These are phyloP conservation scores for Serrognathus titanus DNA, from an alignment of 2,888 invertebrate genomes.

Conservation along the genomic window DNA sequence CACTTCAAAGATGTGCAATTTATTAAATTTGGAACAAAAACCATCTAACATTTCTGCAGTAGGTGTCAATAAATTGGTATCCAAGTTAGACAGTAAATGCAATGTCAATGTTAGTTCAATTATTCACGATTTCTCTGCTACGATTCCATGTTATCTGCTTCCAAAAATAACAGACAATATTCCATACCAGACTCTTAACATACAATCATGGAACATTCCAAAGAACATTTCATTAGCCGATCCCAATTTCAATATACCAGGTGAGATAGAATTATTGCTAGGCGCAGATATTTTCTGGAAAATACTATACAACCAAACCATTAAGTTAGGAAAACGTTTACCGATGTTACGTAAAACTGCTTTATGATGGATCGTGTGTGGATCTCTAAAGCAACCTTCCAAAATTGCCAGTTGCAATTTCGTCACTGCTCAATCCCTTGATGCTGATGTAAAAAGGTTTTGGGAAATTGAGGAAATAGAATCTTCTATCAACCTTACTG, in stretches of 20 bases:
- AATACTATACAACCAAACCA: no score
- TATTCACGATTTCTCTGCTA: conserved; percentile 8
- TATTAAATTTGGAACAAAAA: conserved; percentile 6
- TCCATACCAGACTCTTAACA: neutral
- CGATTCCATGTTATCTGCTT: conserved; percentile 10
- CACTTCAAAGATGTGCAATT: conserved; percentile 5
- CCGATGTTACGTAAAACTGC: neutral
- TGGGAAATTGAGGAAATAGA: neutral
- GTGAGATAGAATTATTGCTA: neutral
- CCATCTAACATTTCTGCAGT: conserved; percentile 12
- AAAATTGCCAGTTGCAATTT: no score
- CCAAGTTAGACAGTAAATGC: conserved; percentile 5
- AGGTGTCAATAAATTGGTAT: conserved; percentile 13
- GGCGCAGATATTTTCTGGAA: neutral
- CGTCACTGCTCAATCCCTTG: no score
- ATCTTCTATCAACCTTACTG: neutral
- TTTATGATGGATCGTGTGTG: neutral
- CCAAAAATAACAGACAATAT: conserved; percentile 13
- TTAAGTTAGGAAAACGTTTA: no score
- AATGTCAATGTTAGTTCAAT: conserved; percentile 9
- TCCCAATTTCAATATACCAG: neutral
- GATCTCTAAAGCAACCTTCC: neutral
- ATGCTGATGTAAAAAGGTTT: neutral
- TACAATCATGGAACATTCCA: conserved; percentile 5
- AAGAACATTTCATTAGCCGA: neutral